Conservation (phyloP, 1,140 invertebrate species). For the Dendroctonus ponderosae region DNA sequence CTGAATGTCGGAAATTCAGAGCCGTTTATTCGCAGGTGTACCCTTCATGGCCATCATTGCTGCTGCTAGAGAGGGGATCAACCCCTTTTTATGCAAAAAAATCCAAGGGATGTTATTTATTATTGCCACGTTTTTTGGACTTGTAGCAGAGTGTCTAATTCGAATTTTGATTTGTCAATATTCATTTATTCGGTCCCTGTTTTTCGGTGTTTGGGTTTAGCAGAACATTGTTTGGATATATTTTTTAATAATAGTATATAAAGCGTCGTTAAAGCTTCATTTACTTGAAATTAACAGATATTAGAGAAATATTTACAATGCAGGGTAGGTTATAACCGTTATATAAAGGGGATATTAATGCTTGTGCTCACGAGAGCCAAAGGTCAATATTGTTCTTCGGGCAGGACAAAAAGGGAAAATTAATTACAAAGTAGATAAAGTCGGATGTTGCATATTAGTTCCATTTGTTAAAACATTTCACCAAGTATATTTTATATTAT, state of each 20-base stretch:
- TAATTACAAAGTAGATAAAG: conserved; percentile 9
- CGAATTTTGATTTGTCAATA: too few species aligned
- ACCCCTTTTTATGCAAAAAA: neutral
- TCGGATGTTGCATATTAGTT: conserved; percentile 2
- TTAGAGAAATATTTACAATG: conserved; percentile 3
- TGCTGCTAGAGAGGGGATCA: conserved; percentile 14
- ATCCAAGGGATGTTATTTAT: too few species aligned
- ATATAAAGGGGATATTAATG: conserved; percentile 8
- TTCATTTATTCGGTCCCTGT: too few species aligned
- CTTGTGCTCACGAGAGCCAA: conserved; percentile 5
- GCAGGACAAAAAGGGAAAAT: neutral
- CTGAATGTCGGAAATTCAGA: conserved; percentile 21
- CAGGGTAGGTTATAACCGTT: conserved; percentile 6
- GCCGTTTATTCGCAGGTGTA: conserved; percentile 18
- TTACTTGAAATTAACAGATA: neutral
- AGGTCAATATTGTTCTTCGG: conserved; percentile 12
- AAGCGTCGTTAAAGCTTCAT: too few species aligned
- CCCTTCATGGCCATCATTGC: conserved; percentile 2
- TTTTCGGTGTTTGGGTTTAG: too few species aligned
- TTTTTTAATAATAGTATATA: too few species aligned
- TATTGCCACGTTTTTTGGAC: too few species aligned
- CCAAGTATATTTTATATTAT: neutral
- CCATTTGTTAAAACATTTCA: neutral
- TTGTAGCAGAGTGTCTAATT: too few species aligned
- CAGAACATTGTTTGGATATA: too few species aligned